Evolutionary conservation across 2,888 invertebrate species (phyloP).

Genomic region (Phaonia tiefii): DNA sequence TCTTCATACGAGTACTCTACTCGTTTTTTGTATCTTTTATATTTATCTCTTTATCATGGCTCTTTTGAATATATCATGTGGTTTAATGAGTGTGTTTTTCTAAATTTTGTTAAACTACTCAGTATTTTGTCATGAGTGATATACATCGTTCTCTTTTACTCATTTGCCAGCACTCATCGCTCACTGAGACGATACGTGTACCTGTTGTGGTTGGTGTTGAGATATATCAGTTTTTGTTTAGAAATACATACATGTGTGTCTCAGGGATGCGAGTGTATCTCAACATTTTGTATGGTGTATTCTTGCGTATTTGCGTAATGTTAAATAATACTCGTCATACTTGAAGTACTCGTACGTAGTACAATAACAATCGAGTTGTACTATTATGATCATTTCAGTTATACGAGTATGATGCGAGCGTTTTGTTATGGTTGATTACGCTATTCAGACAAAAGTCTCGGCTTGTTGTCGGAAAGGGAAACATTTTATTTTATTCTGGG

Average conservation of each 20-base stretch:
- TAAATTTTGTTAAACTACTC: too few species aligned
- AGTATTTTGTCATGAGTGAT: slow-evolving; percentile 20
- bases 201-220: not conserved
- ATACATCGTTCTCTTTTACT: not conserved
- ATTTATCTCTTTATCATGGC: not conserved
- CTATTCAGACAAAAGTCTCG: not conserved
- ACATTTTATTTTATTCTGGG: too few species aligned
- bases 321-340: slow-evolving; percentile 5
- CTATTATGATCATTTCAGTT: too few species aligned
- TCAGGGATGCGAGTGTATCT: slow-evolving; percentile 27
- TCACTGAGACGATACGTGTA: too few species aligned
- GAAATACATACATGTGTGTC: too few species aligned
- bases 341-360: too few species aligned
- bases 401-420: too few species aligned
- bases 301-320: slow-evolving; percentile 53
- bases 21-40: not conserved
- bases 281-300: slow-evolving; percentile 29
- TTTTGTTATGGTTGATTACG: too few species aligned
- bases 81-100: too few species aligned
- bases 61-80: too few species aligned
- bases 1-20: not conserved
- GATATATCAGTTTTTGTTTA: too few species aligned
- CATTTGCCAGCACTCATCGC: not conserved
- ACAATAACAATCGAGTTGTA: too few species aligned
- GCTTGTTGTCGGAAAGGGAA: not conserved